Base-by-base conservation (phyloP, 2,888 invertebrate genomes). In the Thalpophila matura region DNA sequence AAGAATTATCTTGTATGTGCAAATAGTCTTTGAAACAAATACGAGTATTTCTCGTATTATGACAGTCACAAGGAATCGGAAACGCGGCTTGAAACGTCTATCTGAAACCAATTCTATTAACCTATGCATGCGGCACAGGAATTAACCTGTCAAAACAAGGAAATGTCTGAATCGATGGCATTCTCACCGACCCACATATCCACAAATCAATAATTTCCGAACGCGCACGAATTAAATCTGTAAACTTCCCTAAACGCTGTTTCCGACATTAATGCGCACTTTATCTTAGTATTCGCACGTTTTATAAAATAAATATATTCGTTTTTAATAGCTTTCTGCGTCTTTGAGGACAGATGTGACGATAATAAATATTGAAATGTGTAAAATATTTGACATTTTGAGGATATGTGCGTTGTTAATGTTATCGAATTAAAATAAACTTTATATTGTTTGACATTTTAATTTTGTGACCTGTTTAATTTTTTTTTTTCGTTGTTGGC, bases 131-230 rank as follows among this genome's bases (percentile, higher is more conserved):
- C 29, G 40, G 42, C 49, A 42, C 66, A 75, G 69, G 81, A 82
- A 81, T 77, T 74, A 73, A 82, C 65, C 81, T 80, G 82, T 82
- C 85, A 82, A 85, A 83, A 83, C 77, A 82, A 74, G 80, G 82
- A 84, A 85, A 85, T 67, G 74, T 77, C 74, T 24, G 74, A 64
- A 57, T 55, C 63, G 69, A 79, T 67, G 66, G 72, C 70, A 59
- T 68, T 77, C 69, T 61, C 64, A 51, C 56, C 50, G 59, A 40
- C 56, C 56, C 54, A 55, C 57, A 72, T 66, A 58, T 49, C 42
- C 20, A 49, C 61, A 62, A 54, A 63, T 49, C 63, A 62, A 64
- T 77, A 63, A 60, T 46, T 53, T 45, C 31, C 38, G 29, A 60
- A 54, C 64, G 50, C 42, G 57, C 24, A 38, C 46, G 56, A 47